Conservation (phyloP, 1,140 invertebrate species). For the Drosophila funebris region DNA sequence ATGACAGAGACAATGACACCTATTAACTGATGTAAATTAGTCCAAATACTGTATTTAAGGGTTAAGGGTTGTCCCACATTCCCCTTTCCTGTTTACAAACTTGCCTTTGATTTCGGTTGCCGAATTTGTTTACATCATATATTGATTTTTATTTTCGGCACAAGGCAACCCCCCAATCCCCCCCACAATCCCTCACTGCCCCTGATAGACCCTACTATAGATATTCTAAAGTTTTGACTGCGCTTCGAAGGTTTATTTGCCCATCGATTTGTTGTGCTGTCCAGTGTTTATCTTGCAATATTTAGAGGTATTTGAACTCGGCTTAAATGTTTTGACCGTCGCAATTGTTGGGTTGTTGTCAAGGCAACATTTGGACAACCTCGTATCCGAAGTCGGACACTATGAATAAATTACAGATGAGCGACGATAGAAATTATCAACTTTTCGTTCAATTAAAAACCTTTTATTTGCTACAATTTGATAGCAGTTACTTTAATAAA, state of each 20-base stretch:
- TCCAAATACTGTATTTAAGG: neutral
- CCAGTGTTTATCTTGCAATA: neutral
- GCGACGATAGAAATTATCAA: neutral
- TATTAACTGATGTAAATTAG: constrained; percentile 9
- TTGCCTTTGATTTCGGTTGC: neutral
- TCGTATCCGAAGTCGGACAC: neutral
- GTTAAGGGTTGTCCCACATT: neutral
- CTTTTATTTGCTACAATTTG: neutral
- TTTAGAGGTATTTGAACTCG: constrained; percentile 29
- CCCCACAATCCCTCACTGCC: neutral
- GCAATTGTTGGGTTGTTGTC: neutral
- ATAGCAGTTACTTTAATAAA: neutral
- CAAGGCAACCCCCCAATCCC: constrained; percentile 8
- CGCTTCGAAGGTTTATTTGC: constrained; percentile 5
- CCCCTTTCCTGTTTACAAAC: neutral
- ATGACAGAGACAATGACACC: neutral
- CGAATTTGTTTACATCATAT: constrained; percentile 9
- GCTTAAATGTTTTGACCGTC: constrained; percentile 31
- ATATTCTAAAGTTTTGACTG: neutral
- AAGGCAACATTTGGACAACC: constrained; percentile 27
- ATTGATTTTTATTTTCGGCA: constrained; percentile 27
- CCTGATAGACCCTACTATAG: neutral
- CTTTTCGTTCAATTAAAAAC: neutral
- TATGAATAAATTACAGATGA: constrained; percentile 1
- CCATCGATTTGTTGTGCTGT: neutral